These are phyloP conservation scores for Merluccius polli DNA, from an alignment of 2,797 vertebrate species.

Conservation along the genomic window DNA sequence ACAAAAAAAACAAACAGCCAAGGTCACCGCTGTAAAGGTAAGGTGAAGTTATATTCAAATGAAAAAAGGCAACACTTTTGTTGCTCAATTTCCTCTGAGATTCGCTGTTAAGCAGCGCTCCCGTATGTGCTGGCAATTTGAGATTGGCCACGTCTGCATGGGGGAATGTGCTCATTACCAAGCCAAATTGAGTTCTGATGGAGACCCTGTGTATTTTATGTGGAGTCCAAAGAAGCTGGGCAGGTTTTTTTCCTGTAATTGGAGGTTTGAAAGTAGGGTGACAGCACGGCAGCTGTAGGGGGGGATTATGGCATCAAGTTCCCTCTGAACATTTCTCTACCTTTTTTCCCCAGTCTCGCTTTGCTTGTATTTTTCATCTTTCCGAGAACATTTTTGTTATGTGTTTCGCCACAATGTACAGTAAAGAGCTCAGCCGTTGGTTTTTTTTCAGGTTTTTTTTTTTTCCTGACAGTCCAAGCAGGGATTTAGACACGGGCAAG, in stretches of 20 bases:
- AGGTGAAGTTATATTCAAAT: conserved; percentile 64
- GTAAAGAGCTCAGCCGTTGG: background rate
- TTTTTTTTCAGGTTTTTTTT: no score
- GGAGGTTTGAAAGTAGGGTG: conserved; percentile 58
- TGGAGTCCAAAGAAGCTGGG: conserved; percentile 63
- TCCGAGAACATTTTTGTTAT: background rate
- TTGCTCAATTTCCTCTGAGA: conserved; percentile 69
- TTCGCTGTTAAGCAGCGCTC: conserved; percentile 67
- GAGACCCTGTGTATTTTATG: conserved; percentile 72
- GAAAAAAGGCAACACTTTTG: conserved; percentile 71
- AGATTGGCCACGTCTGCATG: conserved; percentile 76
- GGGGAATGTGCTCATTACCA: conserved; percentile 80
- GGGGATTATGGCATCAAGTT: conserved; percentile 73
- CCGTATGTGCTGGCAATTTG: conserved; percentile 67
- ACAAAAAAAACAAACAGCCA: conserved; percentile 41
- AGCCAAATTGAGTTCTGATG: conserved; percentile 78
- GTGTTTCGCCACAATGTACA: background rate
- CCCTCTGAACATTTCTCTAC: conserved; percentile 65
- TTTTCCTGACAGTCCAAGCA: background rate
- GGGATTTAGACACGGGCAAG: background rate
- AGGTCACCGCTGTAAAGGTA: conserved; percentile 68
- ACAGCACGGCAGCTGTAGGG: conserved; percentile 16
- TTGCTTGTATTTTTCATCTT: conserved; percentile 21
- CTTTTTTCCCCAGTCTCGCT: conserved; percentile 49
- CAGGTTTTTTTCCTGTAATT: conserved; percentile 73